Evolutionary conservation across 2,888 invertebrate genomes (phyloP).

Genomic region (Xestia sexstrigata): DNA sequence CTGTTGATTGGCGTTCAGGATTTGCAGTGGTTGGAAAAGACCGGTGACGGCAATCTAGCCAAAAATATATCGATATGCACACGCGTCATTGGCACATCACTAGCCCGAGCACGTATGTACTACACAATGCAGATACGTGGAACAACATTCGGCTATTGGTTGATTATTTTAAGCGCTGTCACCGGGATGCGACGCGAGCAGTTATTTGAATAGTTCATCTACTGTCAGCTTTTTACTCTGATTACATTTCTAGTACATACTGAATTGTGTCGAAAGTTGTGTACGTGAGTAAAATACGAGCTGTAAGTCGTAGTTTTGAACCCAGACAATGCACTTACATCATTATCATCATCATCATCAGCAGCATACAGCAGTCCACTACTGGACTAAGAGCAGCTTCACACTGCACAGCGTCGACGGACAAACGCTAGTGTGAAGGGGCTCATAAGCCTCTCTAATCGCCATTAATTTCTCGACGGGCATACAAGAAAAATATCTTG

Average conservation of each 20-base stretch:
- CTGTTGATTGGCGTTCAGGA: background rate
- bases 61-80: constrained; percentile 18
- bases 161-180: constrained; percentile 54
- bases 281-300: background rate
- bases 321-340: background rate
- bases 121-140: constrained; percentile 50
- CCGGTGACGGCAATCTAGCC: background rate
- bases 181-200: constrained; percentile 12
- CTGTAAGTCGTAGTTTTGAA: background rate
- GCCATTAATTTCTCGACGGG: background rate
- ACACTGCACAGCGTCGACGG: too few relatives aligned
- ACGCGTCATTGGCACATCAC: constrained; percentile 25
- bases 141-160: constrained; percentile 51
- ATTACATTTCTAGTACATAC: constrained; percentile 16
- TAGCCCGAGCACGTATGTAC: constrained; percentile 26
- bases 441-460: background rate
- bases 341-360: background rate
- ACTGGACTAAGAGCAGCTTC: background rate
- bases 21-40: background rate
- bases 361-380: background rate
- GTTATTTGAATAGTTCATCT: constrained; percentile 27
- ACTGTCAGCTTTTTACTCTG: constrained; percentile 12
- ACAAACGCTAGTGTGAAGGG: too few relatives aligned
- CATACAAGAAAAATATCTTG: background rate
- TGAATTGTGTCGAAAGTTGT: background rate